Evolutionary conservation across 2,797 vertebrate species (phyloP).

Genomic region (Acanthurus tractus): DNA sequence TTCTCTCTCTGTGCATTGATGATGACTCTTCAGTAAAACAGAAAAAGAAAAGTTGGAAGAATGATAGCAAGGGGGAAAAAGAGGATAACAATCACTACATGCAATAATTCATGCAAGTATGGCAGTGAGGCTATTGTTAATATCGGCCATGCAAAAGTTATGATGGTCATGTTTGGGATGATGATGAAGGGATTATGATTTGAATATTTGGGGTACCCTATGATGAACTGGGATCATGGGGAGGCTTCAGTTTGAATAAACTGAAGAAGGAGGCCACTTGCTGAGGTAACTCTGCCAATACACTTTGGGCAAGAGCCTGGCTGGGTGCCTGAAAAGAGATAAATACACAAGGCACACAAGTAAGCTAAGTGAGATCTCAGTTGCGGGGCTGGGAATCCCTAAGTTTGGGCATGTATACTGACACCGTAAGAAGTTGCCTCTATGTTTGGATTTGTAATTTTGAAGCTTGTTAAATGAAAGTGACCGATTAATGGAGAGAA

Average conservation of each 20-base stretch:
- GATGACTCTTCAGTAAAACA: too few relatives aligned
- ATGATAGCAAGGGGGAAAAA: neutral
- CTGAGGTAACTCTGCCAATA: conserved; percentile 93
- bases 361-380: conserved; percentile 33
- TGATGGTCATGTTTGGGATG: conserved; percentile 20
- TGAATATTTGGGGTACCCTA: conserved; percentile 70
- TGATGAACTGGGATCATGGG: conserved; percentile 78
- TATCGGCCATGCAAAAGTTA: conserved; percentile 9
- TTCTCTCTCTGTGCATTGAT: too few relatives aligned
- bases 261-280: conserved; percentile 95
- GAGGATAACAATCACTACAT: neutral
- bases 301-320: conserved; percentile 91
- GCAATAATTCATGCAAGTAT: neutral
- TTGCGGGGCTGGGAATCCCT: neutral
- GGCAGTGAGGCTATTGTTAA: neutral
- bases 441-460: neutral
- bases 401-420: conserved; percentile 9
- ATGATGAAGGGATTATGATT: conserved; percentile 1
- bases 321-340: conserved; percentile 87
- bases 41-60: neutral
- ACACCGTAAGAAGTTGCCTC: neutral
- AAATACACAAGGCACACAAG: conserved; percentile 53
- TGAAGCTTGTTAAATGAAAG: neutral
- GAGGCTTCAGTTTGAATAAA: conserved; percentile 90
- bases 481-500: neutral